phyloP scores from a whole-genome alignment of 2,113 vertebrate species.

The Albula goreensis region DNA sequence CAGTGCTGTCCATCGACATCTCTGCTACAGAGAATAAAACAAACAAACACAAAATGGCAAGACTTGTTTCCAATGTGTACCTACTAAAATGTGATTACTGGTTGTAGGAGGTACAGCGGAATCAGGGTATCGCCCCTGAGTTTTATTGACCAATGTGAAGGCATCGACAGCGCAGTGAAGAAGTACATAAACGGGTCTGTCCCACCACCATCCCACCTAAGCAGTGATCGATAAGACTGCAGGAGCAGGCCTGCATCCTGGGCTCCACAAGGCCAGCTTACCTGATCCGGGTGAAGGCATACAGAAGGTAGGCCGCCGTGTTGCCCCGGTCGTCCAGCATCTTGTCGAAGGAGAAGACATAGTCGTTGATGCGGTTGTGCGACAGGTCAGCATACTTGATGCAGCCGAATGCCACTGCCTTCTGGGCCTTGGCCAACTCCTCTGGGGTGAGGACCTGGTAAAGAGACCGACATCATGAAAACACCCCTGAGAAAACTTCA shows the following conservation, averaged over 20 bases:
- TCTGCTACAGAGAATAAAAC: too few relatives aligned
- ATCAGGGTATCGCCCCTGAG: too few relatives aligned
- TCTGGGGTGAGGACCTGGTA: slow-evolving; percentile 76
- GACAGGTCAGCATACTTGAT: slow-evolving; percentile 97
- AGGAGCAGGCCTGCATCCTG: slow-evolving; percentile 19
- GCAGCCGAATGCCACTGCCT: slow-evolving; percentile 87
- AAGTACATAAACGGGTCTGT: too few relatives aligned
- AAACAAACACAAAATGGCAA: too few relatives aligned
- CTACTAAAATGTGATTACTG: too few relatives aligned
- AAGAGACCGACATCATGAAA: neutral
- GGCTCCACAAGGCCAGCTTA: slow-evolving; percentile 37
- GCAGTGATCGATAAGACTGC: neutral
- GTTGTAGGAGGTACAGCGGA: too few relatives aligned
- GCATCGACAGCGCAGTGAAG: too few relatives aligned
- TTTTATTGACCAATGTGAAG: too few relatives aligned
- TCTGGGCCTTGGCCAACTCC: slow-evolving; percentile 85
- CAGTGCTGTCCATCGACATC: too few relatives aligned
- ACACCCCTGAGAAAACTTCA: neutral
- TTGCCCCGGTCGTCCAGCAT: slow-evolving; percentile 98
- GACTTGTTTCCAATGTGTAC: too few relatives aligned
- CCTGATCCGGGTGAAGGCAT: slow-evolving; percentile 96
- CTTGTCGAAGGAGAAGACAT: slow-evolving; percentile 97
- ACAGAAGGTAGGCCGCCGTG: slow-evolving; percentile 92
- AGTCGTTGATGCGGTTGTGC: slow-evolving; percentile 94
- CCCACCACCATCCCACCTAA: neutral